Conservation (phyloP, 2,113 vertebrate genomes). For the Trogon surrucura region DNA sequence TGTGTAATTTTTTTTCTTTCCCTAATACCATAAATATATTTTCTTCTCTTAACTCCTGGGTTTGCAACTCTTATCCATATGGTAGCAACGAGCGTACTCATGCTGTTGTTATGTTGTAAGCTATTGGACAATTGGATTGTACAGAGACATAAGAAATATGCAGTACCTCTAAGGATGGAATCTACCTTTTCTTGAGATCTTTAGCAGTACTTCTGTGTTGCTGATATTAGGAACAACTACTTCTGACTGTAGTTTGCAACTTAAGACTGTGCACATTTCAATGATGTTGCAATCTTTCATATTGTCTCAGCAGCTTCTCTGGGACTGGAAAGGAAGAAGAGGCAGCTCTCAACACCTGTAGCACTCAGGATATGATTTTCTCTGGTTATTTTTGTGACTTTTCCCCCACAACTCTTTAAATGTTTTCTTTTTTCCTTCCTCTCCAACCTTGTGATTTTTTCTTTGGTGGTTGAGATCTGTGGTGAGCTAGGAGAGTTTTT, state of each 20-base stretch:
- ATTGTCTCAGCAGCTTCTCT: not conserved
- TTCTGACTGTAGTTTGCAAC: not conserved
- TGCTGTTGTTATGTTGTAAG: not conserved
- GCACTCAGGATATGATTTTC: not conserved
- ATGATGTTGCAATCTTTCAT: not conserved
- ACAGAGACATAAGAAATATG: not conserved
- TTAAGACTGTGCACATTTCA: not conserved
- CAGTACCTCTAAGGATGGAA: not conserved
- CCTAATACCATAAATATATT: not conserved
- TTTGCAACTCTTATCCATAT: not conserved
- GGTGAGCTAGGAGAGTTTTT: not conserved
- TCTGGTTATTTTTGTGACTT: not conserved
- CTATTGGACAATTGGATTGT: not conserved
- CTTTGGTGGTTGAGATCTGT: not conserved
- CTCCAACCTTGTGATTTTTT: not conserved
- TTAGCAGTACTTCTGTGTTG: not conserved
- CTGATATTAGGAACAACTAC: not conserved
- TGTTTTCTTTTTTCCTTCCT: not conserved
- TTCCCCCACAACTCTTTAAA: not conserved
- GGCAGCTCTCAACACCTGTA: not conserved
- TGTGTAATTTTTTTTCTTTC: not conserved
- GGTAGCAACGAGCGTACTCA: not conserved
- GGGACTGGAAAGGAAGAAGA: not conserved
- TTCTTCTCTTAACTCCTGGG: not conserved
- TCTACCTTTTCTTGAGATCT: not conserved